A percentile compares a stretch with the other conserved stretches of the same genome.
phyloP scores from a whole-genome alignment of 2,113 vertebrate species.

The Notarius lentiginosus region DNA sequence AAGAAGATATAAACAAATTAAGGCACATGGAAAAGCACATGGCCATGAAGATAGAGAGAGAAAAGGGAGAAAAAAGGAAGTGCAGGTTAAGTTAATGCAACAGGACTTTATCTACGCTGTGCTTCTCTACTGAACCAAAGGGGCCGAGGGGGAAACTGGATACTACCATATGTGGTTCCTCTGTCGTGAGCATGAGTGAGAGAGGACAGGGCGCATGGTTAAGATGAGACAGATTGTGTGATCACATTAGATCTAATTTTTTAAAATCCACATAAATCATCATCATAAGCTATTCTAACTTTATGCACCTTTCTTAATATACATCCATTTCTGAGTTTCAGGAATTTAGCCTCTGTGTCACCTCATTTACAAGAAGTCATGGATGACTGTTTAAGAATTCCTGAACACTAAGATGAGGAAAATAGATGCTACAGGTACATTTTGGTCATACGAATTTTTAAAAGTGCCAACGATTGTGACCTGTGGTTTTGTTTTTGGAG shows the following conservation, averaged over 20 bases:
- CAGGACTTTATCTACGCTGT: slow-evolving; percentile 58
- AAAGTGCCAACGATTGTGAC: background rate
- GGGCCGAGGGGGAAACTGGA: slow-evolving; percentile 64
- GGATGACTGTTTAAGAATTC: background rate
- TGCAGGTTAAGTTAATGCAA: slow-evolving; percentile 52
- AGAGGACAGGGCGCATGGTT: slow-evolving; percentile 63
- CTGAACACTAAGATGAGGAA: background rate
- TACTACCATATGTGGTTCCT: slow-evolving; percentile 69
- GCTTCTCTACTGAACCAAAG: slow-evolving; percentile 64
- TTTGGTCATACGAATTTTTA: too few relatives aligned
- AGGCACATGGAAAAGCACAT: background rate
- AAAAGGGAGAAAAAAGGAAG: slow-evolving; percentile 30
- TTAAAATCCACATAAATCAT: background rate
- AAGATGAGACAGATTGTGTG: slow-evolving; percentile 36
- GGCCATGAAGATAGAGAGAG: background rate
- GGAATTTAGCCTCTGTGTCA: too few relatives aligned
- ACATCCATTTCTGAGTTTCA: too few relatives aligned
- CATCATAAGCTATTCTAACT: background rate
- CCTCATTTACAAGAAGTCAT: background rate
- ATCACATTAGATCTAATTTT: background rate
- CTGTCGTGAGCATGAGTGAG: slow-evolving; percentile 65
- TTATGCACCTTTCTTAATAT: background rate
- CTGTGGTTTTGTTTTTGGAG: background rate
- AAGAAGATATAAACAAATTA: background rate
- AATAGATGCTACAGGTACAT: background rate